Base-by-base conservation (phyloP, 2,113 vertebrate genomes). In the Hyperopisus bebe region DNA sequence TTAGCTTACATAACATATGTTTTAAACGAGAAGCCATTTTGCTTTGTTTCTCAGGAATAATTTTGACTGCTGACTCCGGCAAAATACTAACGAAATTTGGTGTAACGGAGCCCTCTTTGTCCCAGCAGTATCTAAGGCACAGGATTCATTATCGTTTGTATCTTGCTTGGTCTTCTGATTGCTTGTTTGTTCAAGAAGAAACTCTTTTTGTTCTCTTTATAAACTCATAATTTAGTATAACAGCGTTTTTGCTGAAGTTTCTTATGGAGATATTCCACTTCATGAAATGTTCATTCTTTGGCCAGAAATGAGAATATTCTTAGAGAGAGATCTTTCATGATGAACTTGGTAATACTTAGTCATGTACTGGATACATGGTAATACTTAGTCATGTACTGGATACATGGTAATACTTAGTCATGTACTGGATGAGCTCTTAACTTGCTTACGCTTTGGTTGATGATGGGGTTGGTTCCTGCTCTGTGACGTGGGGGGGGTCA, bases 121-220 rank as follows among this genome's bases (percentile, higher is more conserved):
- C 53, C 31, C 15, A 17, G 74, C 7, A 80, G 74, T 15, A 19
- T 42, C 35, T 55, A 35, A 47, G 85, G 27, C 31, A 31, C 13
- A 87, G 48, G 5, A 42, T 39, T 77, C 70, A 35, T 6, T 39
- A 39, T 6, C 9, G 27, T 87, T 51, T 35, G 46, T 53, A 47
- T 47, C 85, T 42, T 44, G 53, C 27, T 31, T 62, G 53, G 55
- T 58, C 87, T 66, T 88, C 39, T 66, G 87, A 88, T 66, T 88
- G 39, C 86, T 19, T 62, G 53, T 35, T 39, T 66, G 55, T 19
- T 88, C 53, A 5, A 48, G 86, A 48, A 13, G 24, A 87, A 87
- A 17, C 35, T 58, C 51, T 21, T 88, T 55, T 7, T 44, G 55
- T 31, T 62, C 55, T 62, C 55, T 5, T 7, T 21, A 62, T 5